Percentiles rank a stretch among this genome's conserved stretches.
phyloP scores from a whole-genome alignment of 2,113 vertebrate species.

The Centrocercus urophasianus region DNA sequence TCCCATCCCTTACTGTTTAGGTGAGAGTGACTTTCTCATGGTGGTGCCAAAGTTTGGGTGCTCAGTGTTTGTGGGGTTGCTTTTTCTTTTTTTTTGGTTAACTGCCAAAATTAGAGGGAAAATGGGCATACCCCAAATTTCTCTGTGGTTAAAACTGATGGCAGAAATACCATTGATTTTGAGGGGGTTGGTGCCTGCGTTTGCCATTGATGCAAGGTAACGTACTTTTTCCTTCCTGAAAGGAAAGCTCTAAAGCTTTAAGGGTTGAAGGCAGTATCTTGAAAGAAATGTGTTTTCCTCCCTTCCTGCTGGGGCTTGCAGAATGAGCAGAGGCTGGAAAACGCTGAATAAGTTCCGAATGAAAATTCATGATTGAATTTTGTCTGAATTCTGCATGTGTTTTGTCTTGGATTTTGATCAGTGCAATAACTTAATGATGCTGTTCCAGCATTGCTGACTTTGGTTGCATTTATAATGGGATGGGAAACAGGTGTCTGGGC shows the following conservation, averaged over 20 bases:
- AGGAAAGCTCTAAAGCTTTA: not conserved
- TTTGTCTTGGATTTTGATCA: not conserved
- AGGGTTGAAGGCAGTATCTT: not conserved
- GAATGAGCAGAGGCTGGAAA: constrained; percentile 11
- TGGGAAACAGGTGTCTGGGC: not conserved
- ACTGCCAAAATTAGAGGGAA: not conserved
- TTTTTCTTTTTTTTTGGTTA: not conserved
- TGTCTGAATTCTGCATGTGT: not conserved
- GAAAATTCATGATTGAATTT: not conserved
- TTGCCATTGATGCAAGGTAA: not conserved
- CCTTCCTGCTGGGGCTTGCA: not conserved
- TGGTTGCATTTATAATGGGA: not conserved
- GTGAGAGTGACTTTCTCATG: not conserved
- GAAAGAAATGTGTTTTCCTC: not conserved
- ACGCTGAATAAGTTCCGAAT: not conserved
- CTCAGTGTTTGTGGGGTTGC: not conserved
- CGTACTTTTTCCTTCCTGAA: not conserved
- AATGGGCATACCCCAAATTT: not conserved
- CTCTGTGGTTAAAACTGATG: not conserved
- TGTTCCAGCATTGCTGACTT: not conserved
- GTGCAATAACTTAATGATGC: not conserved
- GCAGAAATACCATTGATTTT: not conserved
- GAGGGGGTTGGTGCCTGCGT: not conserved
- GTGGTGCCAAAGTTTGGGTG: not conserved
- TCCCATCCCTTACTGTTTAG: not conserved